Evolutionary conservation across 2,797 vertebrate species (phyloP).

Genomic region (Onychomys torridus): DNA sequence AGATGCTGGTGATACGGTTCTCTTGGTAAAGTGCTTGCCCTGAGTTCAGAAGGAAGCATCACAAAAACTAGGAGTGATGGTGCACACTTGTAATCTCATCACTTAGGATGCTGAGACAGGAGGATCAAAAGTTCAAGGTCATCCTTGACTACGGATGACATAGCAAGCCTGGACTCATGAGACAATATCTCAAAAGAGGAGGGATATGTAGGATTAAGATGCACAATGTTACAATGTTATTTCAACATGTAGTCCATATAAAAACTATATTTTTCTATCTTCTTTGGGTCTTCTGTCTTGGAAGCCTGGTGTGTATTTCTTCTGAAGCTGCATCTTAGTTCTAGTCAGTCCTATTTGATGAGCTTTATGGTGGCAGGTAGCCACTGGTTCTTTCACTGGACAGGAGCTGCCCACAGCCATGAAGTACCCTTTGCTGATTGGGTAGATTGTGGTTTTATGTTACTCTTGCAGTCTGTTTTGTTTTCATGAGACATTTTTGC

Average conservation of each 20-base stretch:
- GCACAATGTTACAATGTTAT: neutral
- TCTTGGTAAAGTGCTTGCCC: neutral
- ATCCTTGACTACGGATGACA: neutral
- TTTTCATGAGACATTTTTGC: fast-evolving
- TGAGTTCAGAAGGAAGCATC: too few relatives aligned
- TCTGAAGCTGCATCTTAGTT: neutral
- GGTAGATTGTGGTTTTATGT: neutral
- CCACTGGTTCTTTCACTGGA: neutral
- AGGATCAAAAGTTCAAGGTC: neutral
- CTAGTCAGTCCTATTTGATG: neutral
- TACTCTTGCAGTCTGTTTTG: neutral
- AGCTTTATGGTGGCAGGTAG: fast-evolving
- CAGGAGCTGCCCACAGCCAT: neutral
- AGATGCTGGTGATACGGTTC: neutral
- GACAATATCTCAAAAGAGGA: neutral
- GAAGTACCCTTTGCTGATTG: fast-evolving
- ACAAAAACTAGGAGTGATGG: neutral
- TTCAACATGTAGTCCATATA: neutral
- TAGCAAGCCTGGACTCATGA: neutral
- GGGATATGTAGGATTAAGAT: neutral
- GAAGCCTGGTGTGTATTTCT: neutral
- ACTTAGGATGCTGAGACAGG: neutral
- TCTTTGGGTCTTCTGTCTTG: neutral
- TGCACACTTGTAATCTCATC: neutral
- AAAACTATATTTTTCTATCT: neutral